phyloP scores from a whole-genome alignment of 2,113 vertebrate genomes.

The Crotalus horridus region DNA sequence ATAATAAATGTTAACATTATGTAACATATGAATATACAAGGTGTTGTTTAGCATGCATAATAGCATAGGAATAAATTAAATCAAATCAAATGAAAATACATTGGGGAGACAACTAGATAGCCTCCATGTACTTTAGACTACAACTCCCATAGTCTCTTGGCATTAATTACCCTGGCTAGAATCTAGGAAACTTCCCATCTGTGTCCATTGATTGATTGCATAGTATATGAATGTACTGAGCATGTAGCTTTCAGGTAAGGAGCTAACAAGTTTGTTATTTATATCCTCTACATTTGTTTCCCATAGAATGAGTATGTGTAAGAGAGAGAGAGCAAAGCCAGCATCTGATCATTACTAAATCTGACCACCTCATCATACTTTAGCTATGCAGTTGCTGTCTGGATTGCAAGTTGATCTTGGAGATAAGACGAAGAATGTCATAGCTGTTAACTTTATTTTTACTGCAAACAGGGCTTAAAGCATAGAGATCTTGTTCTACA shows the following conservation, averaged over 20 bases:
- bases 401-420: background rate
- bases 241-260: background rate
- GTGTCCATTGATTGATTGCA: background rate
- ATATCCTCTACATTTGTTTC: background rate
- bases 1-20: background rate
- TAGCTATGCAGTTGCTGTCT: background rate
- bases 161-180: background rate
- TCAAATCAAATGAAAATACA: background rate
- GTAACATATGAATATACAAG: background rate
- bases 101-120: background rate
- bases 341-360: background rate
- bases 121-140: background rate
- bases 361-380: background rate
- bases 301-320: background rate
- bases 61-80: background rate
- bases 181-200: background rate
- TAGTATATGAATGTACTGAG: background rate
- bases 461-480: background rate
- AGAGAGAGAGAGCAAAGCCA: background rate
- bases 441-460: background rate
- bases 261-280: background rate
- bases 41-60: background rate
- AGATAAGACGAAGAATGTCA: background rate
- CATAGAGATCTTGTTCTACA: background rate
- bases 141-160: background rate